A percentile compares a stretch with the other conserved stretches of the same genome.
These are phyloP conservation scores for Erynnis tages DNA, from an alignment of 2,888 invertebrate genomes.

Conservation along the genomic window DNA sequence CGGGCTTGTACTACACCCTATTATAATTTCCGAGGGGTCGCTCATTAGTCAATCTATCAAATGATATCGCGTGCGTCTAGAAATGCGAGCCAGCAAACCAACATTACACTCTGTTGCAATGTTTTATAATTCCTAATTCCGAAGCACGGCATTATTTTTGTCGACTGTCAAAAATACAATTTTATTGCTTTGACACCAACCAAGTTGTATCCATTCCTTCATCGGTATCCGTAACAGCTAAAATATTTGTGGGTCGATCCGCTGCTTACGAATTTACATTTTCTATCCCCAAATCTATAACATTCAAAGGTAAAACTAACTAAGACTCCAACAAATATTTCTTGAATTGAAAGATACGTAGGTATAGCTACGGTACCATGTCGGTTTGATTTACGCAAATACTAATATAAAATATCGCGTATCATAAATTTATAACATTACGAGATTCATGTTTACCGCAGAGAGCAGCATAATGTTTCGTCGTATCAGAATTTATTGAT, in stretches of 20 bases:
- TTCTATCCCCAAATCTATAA: too few species aligned
- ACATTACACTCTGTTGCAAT: constrained; percentile 24
- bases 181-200: neutral
- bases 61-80: constrained; percentile 36
- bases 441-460: constrained; percentile 20
- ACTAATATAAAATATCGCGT: constrained; percentile 5
- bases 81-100: constrained; percentile 28
- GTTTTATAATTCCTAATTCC: constrained; percentile 20
- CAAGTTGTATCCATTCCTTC: neutral
- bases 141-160: neutral
- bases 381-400: constrained; percentile 2
- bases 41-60: constrained; percentile 58
- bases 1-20: constrained; percentile 33
- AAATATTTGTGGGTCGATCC: too few species aligned
- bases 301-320: too few species aligned
- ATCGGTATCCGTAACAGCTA: neutral
- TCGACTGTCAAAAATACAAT: neutral
- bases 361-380: neutral
- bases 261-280: too few species aligned
- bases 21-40: constrained; percentile 42
- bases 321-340: too few species aligned
- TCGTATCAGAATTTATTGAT: constrained; percentile 23
- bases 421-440: constrained; percentile 11
- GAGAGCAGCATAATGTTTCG: constrained; percentile 15
- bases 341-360: too few species aligned